Conservation (phyloP, 1,140 invertebrate species). For the Papilio aristodemus region DNA sequence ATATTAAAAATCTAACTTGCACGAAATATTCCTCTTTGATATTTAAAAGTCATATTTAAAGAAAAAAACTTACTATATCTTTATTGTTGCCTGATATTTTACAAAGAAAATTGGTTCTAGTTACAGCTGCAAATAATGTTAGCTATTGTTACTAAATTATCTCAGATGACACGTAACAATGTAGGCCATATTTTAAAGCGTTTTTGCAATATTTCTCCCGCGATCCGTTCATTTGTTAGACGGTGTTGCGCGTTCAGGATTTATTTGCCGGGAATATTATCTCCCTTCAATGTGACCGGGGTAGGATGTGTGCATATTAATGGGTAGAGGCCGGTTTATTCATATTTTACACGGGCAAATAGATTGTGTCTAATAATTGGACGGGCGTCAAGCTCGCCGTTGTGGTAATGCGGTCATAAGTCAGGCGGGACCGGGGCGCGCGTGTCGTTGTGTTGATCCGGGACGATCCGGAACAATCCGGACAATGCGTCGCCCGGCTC, state of each 20-base stretch:
- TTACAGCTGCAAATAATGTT: conserved; percentile 1
- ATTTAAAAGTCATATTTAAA: no score
- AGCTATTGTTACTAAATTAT: conserved; percentile 34
- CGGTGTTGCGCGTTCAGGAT: conserved; percentile 56
- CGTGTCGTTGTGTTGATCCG: conserved; percentile 67
- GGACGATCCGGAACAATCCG: conserved; percentile 48
- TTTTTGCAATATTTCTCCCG: conserved; percentile 72
- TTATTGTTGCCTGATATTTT: no score
- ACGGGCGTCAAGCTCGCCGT: conserved; percentile 67
- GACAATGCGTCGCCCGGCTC: conserved; percentile 37
- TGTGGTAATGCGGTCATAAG: conserved; percentile 70
- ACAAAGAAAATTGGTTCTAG: neutral
- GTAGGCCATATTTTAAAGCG: conserved; percentile 62
- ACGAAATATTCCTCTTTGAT: no score
- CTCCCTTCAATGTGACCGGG: conserved; percentile 65
- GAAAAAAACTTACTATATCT: no score
- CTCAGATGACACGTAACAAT: conserved; percentile 58
- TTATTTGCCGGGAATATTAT: conserved; percentile 73
- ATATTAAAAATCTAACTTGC: no score
- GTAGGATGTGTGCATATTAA: conserved; percentile 59
- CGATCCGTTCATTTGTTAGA: conserved; percentile 66
- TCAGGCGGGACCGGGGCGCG: conserved; percentile 56
- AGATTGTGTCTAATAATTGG: conserved; percentile 75
- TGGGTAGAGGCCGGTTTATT: conserved; percentile 52
- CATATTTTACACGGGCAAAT: conserved; percentile 69